Evolutionary conservation across 1,140 invertebrate genomes (phyloP).

Genomic region (Ctenoplectra terminalis): DNA sequence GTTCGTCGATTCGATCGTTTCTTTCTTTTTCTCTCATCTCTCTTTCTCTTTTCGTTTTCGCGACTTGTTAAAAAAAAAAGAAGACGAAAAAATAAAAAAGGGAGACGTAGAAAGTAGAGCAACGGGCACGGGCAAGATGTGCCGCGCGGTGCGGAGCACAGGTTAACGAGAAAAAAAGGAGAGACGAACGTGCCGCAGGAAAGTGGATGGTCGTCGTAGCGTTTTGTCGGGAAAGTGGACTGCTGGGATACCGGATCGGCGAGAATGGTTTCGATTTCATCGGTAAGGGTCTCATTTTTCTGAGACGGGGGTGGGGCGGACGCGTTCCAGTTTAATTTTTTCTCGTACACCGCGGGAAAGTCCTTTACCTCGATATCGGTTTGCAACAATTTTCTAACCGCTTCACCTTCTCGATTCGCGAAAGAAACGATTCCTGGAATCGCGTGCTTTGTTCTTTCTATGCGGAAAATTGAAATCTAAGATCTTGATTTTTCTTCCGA

Average conservation of each 20-base stretch:
- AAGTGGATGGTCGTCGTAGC: slow-evolving; percentile 60
- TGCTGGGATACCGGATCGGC: slow-evolving; percentile 49
- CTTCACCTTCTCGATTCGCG: neutral
- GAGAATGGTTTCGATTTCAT: slow-evolving; percentile 65
- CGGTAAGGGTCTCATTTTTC: slow-evolving; percentile 54
- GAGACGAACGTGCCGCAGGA: slow-evolving; percentile 44
- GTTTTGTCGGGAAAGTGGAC: slow-evolving; percentile 66
- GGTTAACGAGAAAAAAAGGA: neutral
- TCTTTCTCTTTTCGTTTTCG: neutral
- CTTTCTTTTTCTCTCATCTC: neutral
- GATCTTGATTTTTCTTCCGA: no score
- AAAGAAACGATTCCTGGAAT: no score
- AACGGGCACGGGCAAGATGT: neutral
- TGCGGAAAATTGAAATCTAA: no score
- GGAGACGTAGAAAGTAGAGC: slow-evolving; percentile 56
- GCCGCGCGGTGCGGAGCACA: neutral
- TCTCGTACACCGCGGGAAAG: slow-evolving; percentile 7
- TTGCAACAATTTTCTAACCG: slow-evolving; percentile 1
- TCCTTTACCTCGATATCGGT: slow-evolving; percentile 20
- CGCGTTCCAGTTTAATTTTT: slow-evolving; percentile 56
- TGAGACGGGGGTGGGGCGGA: neutral
- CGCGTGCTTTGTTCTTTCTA: no score
- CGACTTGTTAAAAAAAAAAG: neutral
- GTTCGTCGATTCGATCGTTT: slow-evolving; percentile 12
- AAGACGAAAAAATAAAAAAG: neutral